A percentile compares a stretch with the other conserved stretches of the same genome.
Evolutionary conservation across 2,113 vertebrate genomes (phyloP).

Genomic region (Syngnathus floridae): DNA sequence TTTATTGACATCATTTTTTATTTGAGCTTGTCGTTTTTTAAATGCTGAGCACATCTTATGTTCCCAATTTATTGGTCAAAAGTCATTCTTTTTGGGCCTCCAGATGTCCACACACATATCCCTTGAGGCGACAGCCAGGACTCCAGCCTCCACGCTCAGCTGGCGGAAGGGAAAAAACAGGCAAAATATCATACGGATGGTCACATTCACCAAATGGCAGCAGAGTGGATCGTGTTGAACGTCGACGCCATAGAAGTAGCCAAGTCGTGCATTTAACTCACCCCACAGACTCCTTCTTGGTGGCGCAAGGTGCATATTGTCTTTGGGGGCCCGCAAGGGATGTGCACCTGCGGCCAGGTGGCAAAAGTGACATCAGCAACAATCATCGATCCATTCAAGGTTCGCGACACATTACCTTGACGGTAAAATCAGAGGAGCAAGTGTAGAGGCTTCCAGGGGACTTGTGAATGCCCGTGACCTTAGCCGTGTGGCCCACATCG

Average conservation of each 20-base stretch:
- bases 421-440: constrained; percentile 79
- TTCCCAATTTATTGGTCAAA: not conserved
- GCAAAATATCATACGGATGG: not conserved
- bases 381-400: no score
- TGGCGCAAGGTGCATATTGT: constrained; percentile 78
- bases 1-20: not conserved
- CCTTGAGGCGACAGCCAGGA: constrained; percentile 79
- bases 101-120: constrained; percentile 79
- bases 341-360: constrained; percentile 70
- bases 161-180: constrained; percentile 32
- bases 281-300: constrained; percentile 75
- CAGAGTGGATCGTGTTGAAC: not conserved
- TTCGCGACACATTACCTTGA: constrained; percentile 69
- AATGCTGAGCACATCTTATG: not conserved
- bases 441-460: constrained; percentile 81
- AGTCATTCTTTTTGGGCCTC: constrained; percentile 66
- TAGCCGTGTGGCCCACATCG: constrained; percentile 80
- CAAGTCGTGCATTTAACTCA: constrained; percentile 49
- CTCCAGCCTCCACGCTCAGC: constrained; percentile 78
- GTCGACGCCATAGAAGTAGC: not conserved
- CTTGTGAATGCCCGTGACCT: constrained; percentile 81
- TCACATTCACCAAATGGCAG: not conserved
- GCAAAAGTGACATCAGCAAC: not conserved
- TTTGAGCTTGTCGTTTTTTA: not conserved
- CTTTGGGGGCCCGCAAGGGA: constrained; percentile 82